Conservation (phyloP, 2,888 invertebrate genomes). For the Lasius fuliginosus region DNA sequence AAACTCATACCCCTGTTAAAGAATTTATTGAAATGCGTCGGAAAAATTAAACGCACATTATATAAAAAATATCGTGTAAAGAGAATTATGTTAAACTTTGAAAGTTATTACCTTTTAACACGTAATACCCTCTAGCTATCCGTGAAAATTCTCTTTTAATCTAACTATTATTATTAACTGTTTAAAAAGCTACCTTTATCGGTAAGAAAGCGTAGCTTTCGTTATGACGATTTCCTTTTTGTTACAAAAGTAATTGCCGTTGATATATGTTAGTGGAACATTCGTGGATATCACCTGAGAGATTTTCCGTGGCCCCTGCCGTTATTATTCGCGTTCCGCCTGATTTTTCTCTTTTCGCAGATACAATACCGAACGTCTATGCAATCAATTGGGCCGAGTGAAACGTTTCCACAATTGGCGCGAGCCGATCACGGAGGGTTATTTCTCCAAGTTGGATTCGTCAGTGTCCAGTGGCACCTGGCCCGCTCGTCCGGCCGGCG, state of each 20-base stretch:
- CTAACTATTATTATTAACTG: slow-evolving; percentile 4
- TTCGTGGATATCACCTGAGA: background rate
- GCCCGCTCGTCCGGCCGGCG: slow-evolving; percentile 90
- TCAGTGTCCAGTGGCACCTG: slow-evolving; percentile 92
- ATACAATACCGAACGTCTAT: slow-evolving; percentile 92
- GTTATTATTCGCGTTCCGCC: slow-evolving; percentile 33
- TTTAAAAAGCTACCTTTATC: background rate
- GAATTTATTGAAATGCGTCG: background rate
- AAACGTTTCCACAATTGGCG: slow-evolving; percentile 89
- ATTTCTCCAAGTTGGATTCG: slow-evolving; percentile 95
- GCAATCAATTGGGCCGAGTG: slow-evolving; percentile 90
- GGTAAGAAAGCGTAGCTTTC: background rate
- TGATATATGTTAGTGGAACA: slow-evolving; percentile 3
- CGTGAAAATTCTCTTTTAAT: background rate
- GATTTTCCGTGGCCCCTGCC: slow-evolving; percentile 23
- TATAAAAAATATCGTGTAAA: background rate
- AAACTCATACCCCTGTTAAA: slow-evolving; percentile 13
- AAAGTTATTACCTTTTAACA: background rate
- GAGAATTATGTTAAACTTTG: background rate
- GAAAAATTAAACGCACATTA: slow-evolving; percentile 1
- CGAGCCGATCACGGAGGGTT: slow-evolving; percentile 91
- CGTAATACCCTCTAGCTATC: background rate
- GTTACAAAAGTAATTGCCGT: background rate
- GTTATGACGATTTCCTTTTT: background rate
- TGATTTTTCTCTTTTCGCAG: slow-evolving; percentile 84